These are phyloP conservation scores for Mycetomoellerius zeteki DNA, from an alignment of 1,140 invertebrate species.

Conservation along the genomic window DNA sequence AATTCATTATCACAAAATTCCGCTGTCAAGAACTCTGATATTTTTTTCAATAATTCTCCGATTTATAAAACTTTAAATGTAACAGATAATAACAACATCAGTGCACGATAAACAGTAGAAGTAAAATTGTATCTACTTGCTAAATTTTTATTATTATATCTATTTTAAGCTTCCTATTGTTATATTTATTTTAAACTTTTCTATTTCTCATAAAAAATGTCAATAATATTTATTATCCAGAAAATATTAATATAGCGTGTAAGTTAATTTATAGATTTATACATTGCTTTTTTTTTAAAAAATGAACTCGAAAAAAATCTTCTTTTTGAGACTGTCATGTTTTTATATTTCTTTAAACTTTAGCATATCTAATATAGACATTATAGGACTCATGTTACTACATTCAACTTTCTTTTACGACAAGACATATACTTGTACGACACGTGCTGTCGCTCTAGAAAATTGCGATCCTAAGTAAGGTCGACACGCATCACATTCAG, in stretches of 20 bases:
- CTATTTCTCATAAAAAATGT: background rate
- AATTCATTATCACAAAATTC: background rate
- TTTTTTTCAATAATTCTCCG: background rate
- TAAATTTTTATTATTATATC: background rate
- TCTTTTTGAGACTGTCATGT: background rate
- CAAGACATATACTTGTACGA: slow-evolving; percentile 39
- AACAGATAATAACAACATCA: background rate
- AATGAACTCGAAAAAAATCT: background rate
- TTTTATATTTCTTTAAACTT: background rate
- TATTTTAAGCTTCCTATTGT: background rate
- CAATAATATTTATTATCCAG: background rate
- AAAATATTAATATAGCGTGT: background rate
- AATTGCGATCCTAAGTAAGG: slow-evolving; percentile 51
- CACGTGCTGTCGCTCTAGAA: slow-evolving; percentile 25
- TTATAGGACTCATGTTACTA: slow-evolving; percentile 20
- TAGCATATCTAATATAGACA: slow-evolving; percentile 3
- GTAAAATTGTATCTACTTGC: background rate
- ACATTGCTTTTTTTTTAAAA: background rate
- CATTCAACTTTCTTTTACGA: slow-evolving; percentile 33
- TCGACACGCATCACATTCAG: slow-evolving; percentile 30
- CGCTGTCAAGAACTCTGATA: background rate
- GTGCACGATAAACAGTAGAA: background rate
- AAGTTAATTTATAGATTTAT: background rate
- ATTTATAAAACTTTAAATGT: background rate
- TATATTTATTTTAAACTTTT: background rate